Evolutionary conservation across 2,113 vertebrate genomes (phyloP).

Genomic region (Dolichallabes microphthalmus): DNA sequence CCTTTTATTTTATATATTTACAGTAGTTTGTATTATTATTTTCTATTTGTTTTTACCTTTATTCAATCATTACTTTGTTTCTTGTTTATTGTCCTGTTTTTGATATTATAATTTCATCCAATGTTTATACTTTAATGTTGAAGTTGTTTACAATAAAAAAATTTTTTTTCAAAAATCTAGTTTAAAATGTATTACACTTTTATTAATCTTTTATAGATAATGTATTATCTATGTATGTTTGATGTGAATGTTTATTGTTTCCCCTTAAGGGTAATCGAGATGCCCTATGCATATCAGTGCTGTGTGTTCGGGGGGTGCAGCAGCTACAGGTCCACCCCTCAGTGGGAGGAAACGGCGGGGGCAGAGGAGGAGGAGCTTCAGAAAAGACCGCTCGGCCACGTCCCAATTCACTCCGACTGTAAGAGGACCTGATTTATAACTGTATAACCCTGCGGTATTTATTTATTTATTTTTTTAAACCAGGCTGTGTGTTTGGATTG

Average conservation of each 20-base stretch:
- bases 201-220: too few species aligned
- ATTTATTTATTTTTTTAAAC: background rate
- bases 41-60: too few species aligned
- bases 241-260: background rate
- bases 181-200: too few species aligned
- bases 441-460: background rate
- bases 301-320: constrained; percentile 85
- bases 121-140: too few species aligned
- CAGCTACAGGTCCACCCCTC: constrained; percentile 74
- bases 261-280: constrained; percentile 82
- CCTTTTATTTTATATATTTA: too few species aligned
- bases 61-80: too few species aligned
- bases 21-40: too few species aligned
- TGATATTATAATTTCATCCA: too few species aligned
- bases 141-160: too few species aligned
- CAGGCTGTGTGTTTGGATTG: background rate
- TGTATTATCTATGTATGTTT: background rate
- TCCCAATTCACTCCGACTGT: constrained; percentile 82
- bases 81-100: too few species aligned
- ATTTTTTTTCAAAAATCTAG: too few species aligned
- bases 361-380: constrained; percentile 79
- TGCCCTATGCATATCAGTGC: constrained; percentile 93
- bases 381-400: constrained; percentile 77
- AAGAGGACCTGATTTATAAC: constrained; percentile 60
- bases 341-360: constrained; percentile 76